Evolutionary conservation across 1,140 invertebrate species (phyloP).

Genomic region (Drosophila quadrilineata): DNA sequence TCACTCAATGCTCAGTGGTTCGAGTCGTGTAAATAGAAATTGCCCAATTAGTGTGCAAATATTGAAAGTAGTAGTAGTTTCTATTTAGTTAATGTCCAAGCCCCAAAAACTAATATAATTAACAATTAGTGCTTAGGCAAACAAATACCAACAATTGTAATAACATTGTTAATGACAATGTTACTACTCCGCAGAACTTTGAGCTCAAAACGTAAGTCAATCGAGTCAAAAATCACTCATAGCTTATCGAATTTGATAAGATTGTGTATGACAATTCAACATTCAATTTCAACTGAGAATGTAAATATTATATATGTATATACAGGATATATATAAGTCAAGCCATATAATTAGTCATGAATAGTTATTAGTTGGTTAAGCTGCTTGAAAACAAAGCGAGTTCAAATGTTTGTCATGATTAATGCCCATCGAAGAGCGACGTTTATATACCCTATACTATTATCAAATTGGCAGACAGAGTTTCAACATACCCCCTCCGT

Average conservation of each 20-base stretch:
- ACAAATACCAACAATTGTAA: too few species aligned
- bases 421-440: background rate
- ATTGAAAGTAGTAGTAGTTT: conserved; percentile 65
- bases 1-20: conserved; percentile 50
- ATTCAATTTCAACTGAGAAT: conserved; percentile 18
- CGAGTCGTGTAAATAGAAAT: conserved; percentile 54
- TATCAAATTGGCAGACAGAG: background rate
- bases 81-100: conserved; percentile 28
- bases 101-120: conserved; percentile 8
- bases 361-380: background rate
- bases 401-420: conserved; percentile 4
- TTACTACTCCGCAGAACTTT: too few species aligned
- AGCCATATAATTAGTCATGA: background rate
- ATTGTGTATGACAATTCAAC: conserved; percentile 5
- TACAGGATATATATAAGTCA: background rate
- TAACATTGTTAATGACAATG: too few species aligned
- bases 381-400: background rate
- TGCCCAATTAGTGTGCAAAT: conserved; percentile 76
- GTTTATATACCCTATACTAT: too few species aligned
- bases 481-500: too few species aligned
- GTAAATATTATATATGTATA: conserved; percentile 10
- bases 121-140: background rate
- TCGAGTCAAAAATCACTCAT: too few species aligned
- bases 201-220: background rate
- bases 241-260: conserved; percentile 39